Evolutionary conservation across 2,888 invertebrate genomes (phyloP).

Genomic region (Lordiphosa andalusiaca): DNA sequence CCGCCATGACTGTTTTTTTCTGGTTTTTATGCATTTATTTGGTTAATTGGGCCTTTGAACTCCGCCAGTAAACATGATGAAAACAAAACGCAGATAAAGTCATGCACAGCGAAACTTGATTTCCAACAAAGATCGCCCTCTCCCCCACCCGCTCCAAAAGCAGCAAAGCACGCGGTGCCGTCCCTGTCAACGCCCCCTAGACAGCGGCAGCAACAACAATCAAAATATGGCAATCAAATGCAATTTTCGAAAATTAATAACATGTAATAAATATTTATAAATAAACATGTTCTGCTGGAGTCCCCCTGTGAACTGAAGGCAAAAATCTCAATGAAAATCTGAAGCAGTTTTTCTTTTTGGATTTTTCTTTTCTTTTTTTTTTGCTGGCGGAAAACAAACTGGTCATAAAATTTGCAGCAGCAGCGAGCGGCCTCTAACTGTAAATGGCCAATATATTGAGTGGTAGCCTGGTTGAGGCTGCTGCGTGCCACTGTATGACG

Average conservation of each 20-base stretch:
- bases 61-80: constrained; percentile 39
- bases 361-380: not conserved
- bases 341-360: constrained; percentile 29
- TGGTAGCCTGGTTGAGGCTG: constrained; percentile 16
- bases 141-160: not conserved
- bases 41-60: constrained; percentile 69
- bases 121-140: constrained; percentile 39
- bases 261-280: constrained; percentile 23
- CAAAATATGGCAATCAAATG: constrained; percentile 28
- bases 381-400: constrained; percentile 36
- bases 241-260: constrained; percentile 29
- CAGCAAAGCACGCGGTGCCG: constrained; percentile 3
- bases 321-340: constrained; percentile 50
- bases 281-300: constrained; percentile 14
- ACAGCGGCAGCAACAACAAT: constrained; percentile 19
- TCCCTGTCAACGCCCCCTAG: constrained; percentile 65
- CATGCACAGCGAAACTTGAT: constrained; percentile 56
- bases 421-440: constrained; percentile 50
- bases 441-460: constrained; percentile 44
- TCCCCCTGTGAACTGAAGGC: constrained; percentile 27
- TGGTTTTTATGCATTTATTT: constrained; percentile 49
- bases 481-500: constrained; percentile 10
- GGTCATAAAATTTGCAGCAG: constrained; percentile 33
- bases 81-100: constrained; percentile 51
- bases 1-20: constrained; percentile 31